Base-by-base conservation (phyloP, 2,888 invertebrate species). In the Strigamia crassipes region DNA sequence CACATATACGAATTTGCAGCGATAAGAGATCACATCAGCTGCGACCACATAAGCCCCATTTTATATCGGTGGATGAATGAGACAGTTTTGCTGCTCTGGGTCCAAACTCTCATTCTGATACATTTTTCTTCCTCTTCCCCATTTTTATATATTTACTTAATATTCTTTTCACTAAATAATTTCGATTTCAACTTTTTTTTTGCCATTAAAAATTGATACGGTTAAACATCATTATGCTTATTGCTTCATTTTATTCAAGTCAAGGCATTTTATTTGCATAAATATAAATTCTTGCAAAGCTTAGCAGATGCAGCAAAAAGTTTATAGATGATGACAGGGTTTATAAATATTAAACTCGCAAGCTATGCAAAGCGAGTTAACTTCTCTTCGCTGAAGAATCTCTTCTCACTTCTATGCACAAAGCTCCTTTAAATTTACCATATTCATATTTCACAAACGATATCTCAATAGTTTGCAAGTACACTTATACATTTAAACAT, bases 61-160 rank as follows among this genome's bases (percentile, higher is more conserved):
- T 61, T 61, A 23, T 61, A 61, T 61, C 23, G 56, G 61, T 61
- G 61, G 61, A 61, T 61, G 42, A 61, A 61, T 61, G 61, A 61
- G 61, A 21, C 23, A 21, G 61, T 21, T 18, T 61, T 61, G 21
- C 61, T 10, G 61, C 18, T 18, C 61, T 46, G 15, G 42, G 10
- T 4, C 10, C 1, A 10, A 13, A 46, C 6, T 46, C 42, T 46
- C 6, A 46, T 46, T 46, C 42, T 46, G 42, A 46, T 46, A 46
- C 10, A 15, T 46, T 46, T 46, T 46, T 46, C 42, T 46, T 46
- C 42, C 15, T 15, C 10, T 61, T 61, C 21, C 18, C 3, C 61
- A n/a, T n/a, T 61, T 18, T 9, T 23, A n/a, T n/a, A n/a, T 34
- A 34, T 34, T 34, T 34, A 34, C 6, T 34, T 34, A 34, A 34